Conservation (phyloP, 2,888 invertebrate genomes). For the Bruchidius siliquastri region DNA sequence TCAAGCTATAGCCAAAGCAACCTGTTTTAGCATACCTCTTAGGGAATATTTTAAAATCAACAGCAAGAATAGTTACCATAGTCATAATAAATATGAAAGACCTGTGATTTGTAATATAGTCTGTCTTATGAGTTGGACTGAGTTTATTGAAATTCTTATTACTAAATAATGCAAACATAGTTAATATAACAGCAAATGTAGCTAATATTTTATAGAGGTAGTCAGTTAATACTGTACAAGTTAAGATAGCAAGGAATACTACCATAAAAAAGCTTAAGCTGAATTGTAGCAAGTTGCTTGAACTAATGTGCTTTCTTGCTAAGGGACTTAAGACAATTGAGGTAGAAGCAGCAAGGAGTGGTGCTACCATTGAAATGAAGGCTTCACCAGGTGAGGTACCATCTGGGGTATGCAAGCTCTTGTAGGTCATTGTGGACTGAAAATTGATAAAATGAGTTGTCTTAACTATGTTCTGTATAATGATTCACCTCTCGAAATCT, state of each 20-base stretch:
- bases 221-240: neutral
- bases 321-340: neutral
- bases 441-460: neutral
- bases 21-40: conserved; percentile 83
- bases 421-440: neutral
- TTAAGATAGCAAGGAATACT: neutral
- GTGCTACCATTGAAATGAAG: neutral
- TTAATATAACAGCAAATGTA: neutral
- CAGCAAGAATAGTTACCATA: conserved; percentile 81
- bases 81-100: conserved; percentile 70
- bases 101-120: conserved; percentile 63
- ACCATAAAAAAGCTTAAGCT: neutral
- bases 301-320: neutral
- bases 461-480: neutral
- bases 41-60: conserved; percentile 89
- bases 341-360: neutral
- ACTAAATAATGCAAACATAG: conserved; percentile 16
- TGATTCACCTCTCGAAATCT: neutral
- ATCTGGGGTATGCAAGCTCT: conserved; percentile 8
- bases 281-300: neutral
- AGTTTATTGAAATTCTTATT: neutral
- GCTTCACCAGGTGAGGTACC: conserved; percentile 6
- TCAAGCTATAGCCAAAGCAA: conserved; percentile 77
- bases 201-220: neutral
- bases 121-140: conserved; percentile 10